A percentile compares a stretch with the other conserved stretches of the same genome.
These are phyloP conservation scores for Drosophila paulistorum DNA, from an alignment of 1,140 invertebrate species.

Conservation along the genomic window DNA sequence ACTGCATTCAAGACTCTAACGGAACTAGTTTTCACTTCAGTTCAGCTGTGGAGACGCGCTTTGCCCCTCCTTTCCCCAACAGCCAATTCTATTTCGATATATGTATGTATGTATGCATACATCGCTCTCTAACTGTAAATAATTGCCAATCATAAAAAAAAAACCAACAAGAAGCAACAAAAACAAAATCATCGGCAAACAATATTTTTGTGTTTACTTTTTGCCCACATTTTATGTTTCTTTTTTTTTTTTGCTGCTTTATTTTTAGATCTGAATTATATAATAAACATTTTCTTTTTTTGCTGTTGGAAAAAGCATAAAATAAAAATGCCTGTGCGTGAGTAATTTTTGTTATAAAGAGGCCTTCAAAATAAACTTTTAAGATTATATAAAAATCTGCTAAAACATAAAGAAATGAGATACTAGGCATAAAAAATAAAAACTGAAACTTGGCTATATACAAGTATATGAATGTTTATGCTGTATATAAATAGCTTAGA, in stretches of 20 bases:
- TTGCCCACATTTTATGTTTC: slow-evolving; percentile 13
- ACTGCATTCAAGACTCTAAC: too few relatives aligned
- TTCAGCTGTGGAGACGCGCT: neutral
- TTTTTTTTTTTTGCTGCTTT: slow-evolving; percentile 6
- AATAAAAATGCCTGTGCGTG: slow-evolving; percentile 28
- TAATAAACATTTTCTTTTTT: slow-evolving; percentile 14
- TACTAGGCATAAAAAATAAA: slow-evolving; percentile 74
- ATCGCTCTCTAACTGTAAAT: slow-evolving; percentile 7
- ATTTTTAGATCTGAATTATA: slow-evolving; percentile 18
- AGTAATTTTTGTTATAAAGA: slow-evolving; percentile 43
- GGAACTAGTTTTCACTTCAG: neutral
- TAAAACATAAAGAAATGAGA: slow-evolving; percentile 65
- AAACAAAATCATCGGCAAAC: slow-evolving; percentile 5
- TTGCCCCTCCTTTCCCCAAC: neutral
- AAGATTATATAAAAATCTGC: slow-evolving; percentile 69
- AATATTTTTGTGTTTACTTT: slow-evolving; percentile 16
- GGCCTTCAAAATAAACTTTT: slow-evolving; percentile 31
- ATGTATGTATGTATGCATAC: too few relatives aligned
- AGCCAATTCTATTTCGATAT: slow-evolving; percentile 1
- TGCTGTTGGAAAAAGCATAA: slow-evolving; percentile 11
- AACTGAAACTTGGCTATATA: slow-evolving; percentile 47
- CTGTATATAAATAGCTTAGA: slow-evolving; percentile 46
- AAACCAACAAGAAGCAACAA: neutral
- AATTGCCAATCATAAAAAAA: slow-evolving; percentile 7
- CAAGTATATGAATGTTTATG: slow-evolving; percentile 19